These are phyloP conservation scores for Mercenaria mercenaria DNA, from an alignment of 1,140 invertebrate genomes.

Conservation along the genomic window DNA sequence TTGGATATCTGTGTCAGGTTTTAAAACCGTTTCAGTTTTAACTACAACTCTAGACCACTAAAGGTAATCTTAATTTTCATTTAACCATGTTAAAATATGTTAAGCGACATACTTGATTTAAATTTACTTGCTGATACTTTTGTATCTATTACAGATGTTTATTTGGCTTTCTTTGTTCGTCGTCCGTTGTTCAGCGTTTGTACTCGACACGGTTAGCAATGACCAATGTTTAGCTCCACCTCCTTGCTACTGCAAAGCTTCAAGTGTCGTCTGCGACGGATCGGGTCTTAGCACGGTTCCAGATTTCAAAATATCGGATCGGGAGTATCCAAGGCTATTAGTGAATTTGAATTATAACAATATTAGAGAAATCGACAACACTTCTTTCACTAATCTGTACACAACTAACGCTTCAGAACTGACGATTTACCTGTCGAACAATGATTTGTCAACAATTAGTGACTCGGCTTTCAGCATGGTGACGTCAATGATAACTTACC, in stretches of 20 bases:
- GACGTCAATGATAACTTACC: not conserved
- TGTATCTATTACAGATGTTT: not conserved
- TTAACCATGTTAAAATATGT: too few relatives aligned
- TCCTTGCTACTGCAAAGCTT: not conserved
- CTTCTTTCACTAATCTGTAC: conserved; percentile 1
- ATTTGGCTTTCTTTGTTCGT: not conserved
- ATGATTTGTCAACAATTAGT: not conserved
- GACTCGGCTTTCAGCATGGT: conserved; percentile 8
- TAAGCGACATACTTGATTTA: too few relatives aligned
- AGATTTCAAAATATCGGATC: not conserved
- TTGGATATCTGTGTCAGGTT: too few relatives aligned
- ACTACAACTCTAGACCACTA: too few relatives aligned
- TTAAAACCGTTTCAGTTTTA: too few relatives aligned
- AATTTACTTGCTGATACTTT: too few relatives aligned
- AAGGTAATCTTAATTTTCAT: too few relatives aligned
- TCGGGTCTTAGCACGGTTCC: not conserved
- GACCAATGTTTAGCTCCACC: conserved; percentile 13
- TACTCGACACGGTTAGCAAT: not conserved
- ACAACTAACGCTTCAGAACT: conserved; percentile 21
- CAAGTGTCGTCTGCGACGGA: not conserved
- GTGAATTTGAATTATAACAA: conserved; percentile 17
- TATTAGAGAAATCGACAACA: not conserved
- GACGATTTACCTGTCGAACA: not conserved
- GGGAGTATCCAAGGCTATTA: not conserved
- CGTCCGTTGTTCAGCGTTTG: not conserved